phyloP scores from a whole-genome alignment of 1,140 invertebrate species.

The Anagrus nilaparvatae region DNA sequence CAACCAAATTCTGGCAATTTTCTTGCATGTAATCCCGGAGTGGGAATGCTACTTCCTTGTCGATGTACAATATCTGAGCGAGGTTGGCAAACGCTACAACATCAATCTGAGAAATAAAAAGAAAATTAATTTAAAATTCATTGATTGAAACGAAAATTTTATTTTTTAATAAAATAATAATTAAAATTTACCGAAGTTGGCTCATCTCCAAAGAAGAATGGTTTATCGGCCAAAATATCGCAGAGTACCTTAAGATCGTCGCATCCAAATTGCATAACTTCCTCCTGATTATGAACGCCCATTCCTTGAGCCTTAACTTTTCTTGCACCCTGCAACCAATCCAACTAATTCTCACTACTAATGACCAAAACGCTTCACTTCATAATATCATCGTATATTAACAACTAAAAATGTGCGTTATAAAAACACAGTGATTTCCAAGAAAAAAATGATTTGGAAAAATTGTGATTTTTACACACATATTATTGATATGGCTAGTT shows the following conservation, averaged over 20 bases:
- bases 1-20: constrained; percentile 73
- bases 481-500: no score
- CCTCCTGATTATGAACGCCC: constrained; percentile 80
- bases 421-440: no score
- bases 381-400: no score
- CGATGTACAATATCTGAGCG: constrained; percentile 78
- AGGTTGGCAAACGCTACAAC: constrained; percentile 79
- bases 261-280: constrained; percentile 82
- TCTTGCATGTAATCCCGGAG: constrained; percentile 76
- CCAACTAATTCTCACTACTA: constrained; percentile 30
- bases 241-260: constrained; percentile 82
- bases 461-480: no score
- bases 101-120: constrained; percentile 70
- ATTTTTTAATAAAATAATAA: no score
- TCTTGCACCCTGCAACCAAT: constrained; percentile 67
- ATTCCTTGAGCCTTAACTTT: constrained; percentile 87
- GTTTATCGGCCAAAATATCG: constrained; percentile 79
- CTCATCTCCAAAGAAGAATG: constrained; percentile 90
- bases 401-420: no score
- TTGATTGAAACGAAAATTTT: no score
- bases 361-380: constrained; percentile 23
- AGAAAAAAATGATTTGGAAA: no score
- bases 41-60: constrained; percentile 71
- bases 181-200: constrained; percentile 60
- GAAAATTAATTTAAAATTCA: no score